A percentile compares a stretch with the other conserved stretches of the same genome.
Conservation (phyloP, 2,797 vertebrate genomes). For the Tamandua tetradactyla region DNA sequence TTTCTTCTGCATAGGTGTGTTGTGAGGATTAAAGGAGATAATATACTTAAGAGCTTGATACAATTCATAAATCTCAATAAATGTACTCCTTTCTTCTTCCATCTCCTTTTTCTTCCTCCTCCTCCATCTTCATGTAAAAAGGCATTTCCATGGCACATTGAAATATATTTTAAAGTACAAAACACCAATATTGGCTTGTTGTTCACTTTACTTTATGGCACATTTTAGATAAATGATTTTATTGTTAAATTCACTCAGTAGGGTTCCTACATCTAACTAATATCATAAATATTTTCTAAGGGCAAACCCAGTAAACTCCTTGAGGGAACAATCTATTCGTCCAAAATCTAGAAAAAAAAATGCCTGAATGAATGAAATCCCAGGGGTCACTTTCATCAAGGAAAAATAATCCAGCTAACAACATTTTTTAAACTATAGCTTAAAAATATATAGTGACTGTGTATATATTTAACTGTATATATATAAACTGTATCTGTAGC, state of each 20-base stretch:
- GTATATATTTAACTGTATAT: not conserved
- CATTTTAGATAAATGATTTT: not conserved
- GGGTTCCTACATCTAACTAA: not conserved
- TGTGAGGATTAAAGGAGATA: not conserved
- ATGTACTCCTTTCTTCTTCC: not conserved
- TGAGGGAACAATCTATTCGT: not conserved
- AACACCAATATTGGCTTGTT: not conserved
- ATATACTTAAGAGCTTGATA: not conserved
- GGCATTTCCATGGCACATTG: not conserved
- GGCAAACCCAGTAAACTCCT: not conserved
- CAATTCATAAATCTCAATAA: not conserved
- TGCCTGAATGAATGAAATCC: not conserved
- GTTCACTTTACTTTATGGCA: not conserved
- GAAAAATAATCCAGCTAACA: not conserved
- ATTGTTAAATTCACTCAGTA: not conserved
- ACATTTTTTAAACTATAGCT: not conserved
- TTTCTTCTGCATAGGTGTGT: not conserved
- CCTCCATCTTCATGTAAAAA: not conserved
- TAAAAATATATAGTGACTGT: not conserved
- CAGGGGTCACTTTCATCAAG: not conserved
- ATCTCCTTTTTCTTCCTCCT: not conserved
- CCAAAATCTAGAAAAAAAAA: not conserved
- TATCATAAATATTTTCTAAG: not conserved
- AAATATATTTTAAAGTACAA: not conserved
- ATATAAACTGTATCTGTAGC: not conserved